phyloP scores from a whole-genome alignment of 1,140 invertebrate species.

The Neodiprion pinetum region DNA sequence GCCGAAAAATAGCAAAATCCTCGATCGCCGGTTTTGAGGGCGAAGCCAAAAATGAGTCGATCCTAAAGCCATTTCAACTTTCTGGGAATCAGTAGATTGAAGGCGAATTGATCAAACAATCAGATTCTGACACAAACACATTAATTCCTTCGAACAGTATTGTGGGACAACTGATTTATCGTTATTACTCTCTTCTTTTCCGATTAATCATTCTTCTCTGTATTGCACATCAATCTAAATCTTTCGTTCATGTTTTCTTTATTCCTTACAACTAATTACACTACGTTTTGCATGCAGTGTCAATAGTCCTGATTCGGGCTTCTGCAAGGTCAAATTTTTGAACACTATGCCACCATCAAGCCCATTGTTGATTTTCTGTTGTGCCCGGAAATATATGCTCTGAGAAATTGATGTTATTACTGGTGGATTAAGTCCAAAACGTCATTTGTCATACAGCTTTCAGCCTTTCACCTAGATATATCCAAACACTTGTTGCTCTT shows the following conservation, averaged over 20 bases:
- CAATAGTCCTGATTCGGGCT: no score
- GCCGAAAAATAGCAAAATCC: neutral
- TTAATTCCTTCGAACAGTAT: no score
- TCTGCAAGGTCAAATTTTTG: constrained; percentile 4
- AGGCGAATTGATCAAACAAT: no score
- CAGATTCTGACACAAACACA: no score
- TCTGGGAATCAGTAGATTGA: no score
- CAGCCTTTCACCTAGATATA: no score
- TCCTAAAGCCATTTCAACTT: neutral
- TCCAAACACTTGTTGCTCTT: no score
- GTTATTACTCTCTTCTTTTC: constrained; percentile 1
- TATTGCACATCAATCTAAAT: neutral
- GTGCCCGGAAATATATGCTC: constrained; percentile 10
- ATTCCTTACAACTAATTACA: neutral
- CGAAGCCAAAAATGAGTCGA: no score
- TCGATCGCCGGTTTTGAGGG: no score
- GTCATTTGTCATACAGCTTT: no score
- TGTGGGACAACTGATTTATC: neutral
- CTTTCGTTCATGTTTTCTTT: constrained; percentile 14
- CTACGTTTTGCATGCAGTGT: neutral
- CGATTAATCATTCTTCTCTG: constrained; percentile 16
- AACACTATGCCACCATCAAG: constrained; percentile 18
- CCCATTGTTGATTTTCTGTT: constrained; percentile 12
- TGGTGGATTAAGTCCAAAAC: no score
- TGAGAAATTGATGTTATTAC: constrained; percentile 10